These are phyloP conservation scores for Empis livida DNA, from an alignment of 2,888 invertebrate species.

Conservation along the genomic window DNA sequence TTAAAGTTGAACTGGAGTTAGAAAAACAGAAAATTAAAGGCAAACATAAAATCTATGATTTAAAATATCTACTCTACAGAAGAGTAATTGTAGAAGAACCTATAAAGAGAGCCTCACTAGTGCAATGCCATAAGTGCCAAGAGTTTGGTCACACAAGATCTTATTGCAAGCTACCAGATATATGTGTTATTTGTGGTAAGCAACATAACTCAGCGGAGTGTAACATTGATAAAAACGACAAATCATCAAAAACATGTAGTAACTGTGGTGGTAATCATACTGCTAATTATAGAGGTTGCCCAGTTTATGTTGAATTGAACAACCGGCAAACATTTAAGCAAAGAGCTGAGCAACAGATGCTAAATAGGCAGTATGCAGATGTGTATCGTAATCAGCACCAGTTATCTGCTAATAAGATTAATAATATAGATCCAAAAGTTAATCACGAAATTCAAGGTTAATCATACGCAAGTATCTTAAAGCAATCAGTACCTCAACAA, in stretches of 20 bases:
- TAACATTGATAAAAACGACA: background rate
- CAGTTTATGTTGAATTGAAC: background rate
- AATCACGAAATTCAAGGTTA: too few species aligned
- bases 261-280: conserved; percentile 1
- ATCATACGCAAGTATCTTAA: too few species aligned
- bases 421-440: too few species aligned
- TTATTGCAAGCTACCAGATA: background rate
- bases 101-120: background rate
- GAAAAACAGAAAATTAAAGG: background rate
- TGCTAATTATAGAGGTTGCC: conserved; percentile 1
- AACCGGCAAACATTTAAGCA: too few species aligned
- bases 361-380: too few species aligned
- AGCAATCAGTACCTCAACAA: too few species aligned
- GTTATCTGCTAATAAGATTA: too few species aligned
- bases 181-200: conserved; percentile 1
- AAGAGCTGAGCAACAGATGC: too few species aligned
- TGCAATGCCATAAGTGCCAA: conserved; percentile 3
- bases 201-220: background rate
- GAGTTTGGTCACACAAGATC: conserved; percentile 4
- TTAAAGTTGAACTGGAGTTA: background rate
- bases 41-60: conserved; percentile 2
- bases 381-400: too few species aligned
- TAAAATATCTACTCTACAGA: background rate
- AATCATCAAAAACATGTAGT: background rate
- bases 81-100: conserved; percentile 3